phyloP scores from a whole-genome alignment of 1,140 invertebrate species.

The Hycleus phaleratus region DNA sequence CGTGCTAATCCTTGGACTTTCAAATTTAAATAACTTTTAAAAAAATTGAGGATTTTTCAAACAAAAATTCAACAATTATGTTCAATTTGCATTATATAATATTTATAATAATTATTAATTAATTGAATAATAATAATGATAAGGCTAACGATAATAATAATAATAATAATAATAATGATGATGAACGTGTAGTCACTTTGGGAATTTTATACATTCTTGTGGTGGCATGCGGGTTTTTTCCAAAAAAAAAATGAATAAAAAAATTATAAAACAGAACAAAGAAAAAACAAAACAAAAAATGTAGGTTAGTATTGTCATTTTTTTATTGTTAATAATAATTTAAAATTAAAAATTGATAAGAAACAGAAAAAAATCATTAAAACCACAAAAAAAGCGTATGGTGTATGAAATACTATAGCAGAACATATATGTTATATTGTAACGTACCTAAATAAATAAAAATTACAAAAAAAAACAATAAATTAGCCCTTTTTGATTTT shows the following conservation, averaged over 20 bases:
- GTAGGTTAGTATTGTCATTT: slow-evolving; percentile 31
- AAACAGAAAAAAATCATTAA: no score
- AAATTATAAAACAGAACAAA: no score
- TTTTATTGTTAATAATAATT: slow-evolving; percentile 33
- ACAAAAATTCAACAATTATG: neutral
- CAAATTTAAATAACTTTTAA: no score
- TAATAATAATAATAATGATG: neutral
- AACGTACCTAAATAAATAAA: slow-evolving; percentile 29
- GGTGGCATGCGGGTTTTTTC: slow-evolving; percentile 20
- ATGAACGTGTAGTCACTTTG: slow-evolving; percentile 7
- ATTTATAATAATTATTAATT: slow-evolving; percentile 4
- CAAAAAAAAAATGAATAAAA: neutral
- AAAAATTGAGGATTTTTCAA: neutral
- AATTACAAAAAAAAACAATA: slow-evolving; percentile 18
- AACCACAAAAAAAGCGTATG: slow-evolving; percentile 19
- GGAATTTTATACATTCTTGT: slow-evolving; percentile 13
- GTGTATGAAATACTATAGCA: slow-evolving; percentile 33
- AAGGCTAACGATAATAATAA: neutral
- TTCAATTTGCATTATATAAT: neutral
- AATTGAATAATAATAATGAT: slow-evolving; percentile 2
- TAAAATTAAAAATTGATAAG: slow-evolving; percentile 8
- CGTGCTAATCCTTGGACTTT: no score
- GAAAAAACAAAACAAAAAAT: neutral
- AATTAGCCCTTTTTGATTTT: no score
- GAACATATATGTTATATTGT: slow-evolving; percentile 33